Evolutionary conservation across 1,140 invertebrate genomes (phyloP).

Genomic region (Diorhabda elongata): DNA sequence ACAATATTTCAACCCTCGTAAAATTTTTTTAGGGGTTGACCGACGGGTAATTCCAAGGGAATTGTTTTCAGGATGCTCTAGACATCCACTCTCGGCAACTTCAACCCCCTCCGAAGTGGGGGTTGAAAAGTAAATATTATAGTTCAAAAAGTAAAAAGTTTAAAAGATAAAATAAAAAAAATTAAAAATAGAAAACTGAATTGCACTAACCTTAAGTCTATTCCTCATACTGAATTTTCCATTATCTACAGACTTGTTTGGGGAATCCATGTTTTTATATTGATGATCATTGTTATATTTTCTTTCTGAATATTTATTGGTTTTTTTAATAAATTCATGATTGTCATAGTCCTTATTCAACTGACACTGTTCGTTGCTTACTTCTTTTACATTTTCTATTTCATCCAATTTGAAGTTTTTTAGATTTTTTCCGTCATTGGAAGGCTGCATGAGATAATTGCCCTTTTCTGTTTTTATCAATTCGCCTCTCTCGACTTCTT

Average conservation of each 20-base stretch:
- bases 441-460: conserved; percentile 61
- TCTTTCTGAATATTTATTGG: conserved; percentile 15
- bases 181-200: conserved; percentile 9
- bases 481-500: conserved; percentile 62
- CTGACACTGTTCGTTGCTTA: neutral
- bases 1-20: too few species aligned
- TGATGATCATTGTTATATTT: conserved; percentile 16
- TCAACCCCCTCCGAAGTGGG: too few species aligned
- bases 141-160: neutral
- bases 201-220: conserved; percentile 40
- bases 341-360: conserved; percentile 9
- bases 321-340: conserved; percentile 13
- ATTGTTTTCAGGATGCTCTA: too few species aligned
- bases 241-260: conserved; percentile 22
- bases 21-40: too few species aligned
- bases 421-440: conserved; percentile 36
- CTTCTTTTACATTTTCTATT: conserved; percentile 7
- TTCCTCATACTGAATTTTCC: conserved; percentile 38
- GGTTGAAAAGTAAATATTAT: too few species aligned
- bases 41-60: too few species aligned
- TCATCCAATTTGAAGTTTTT: conserved; percentile 11
- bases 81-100: too few species aligned
- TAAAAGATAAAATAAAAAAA: neutral
- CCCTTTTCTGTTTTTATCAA: conserved; percentile 62
- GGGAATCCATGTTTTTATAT: conserved; percentile 26